phyloP scores from a whole-genome alignment of 2,797 vertebrate genomes.

The Sebastes umbrosus region DNA sequence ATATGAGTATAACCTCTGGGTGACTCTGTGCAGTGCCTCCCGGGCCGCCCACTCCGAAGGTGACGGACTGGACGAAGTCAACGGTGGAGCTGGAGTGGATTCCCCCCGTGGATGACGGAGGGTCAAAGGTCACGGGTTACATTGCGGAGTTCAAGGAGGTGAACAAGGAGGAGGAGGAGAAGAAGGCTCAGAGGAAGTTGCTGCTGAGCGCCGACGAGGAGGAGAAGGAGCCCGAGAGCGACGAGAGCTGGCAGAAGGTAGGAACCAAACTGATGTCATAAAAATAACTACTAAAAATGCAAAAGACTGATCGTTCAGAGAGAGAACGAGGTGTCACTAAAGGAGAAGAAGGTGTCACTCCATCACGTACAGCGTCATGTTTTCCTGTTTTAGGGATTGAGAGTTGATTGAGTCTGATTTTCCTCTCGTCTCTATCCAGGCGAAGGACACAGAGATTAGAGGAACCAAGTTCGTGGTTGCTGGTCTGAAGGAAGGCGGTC shows the following conservation, averaged over 20 bases:
- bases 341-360: not conserved
- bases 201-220: constrained; percentile 60
- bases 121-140: constrained; percentile 96
- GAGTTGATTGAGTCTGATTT: not conserved
- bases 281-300: too few species aligned
- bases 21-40: constrained; percentile 85
- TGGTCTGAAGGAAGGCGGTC: constrained; percentile 91
- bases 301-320: too few species aligned
- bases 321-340: too few species aligned
- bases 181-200: constrained; percentile 72
- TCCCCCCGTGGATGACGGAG: constrained; percentile 92
- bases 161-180: constrained; percentile 77
- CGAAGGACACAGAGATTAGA: constrained; percentile 97
- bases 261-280: too few species aligned
- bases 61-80: constrained; percentile 96
- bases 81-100: constrained; percentile 96
- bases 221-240: constrained; percentile 76
- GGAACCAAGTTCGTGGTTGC: constrained; percentile 94
- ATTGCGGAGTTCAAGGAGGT: constrained; percentile 96
- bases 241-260: constrained; percentile 91
- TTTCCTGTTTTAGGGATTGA: too few species aligned
- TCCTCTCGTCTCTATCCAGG: constrained; percentile 75
- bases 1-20: not conserved
- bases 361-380: too few species aligned
- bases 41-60: constrained; percentile 94